Evolutionary conservation across 2,113 vertebrate species (phyloP).

Genomic region (Danionella cerebrum): DNA sequence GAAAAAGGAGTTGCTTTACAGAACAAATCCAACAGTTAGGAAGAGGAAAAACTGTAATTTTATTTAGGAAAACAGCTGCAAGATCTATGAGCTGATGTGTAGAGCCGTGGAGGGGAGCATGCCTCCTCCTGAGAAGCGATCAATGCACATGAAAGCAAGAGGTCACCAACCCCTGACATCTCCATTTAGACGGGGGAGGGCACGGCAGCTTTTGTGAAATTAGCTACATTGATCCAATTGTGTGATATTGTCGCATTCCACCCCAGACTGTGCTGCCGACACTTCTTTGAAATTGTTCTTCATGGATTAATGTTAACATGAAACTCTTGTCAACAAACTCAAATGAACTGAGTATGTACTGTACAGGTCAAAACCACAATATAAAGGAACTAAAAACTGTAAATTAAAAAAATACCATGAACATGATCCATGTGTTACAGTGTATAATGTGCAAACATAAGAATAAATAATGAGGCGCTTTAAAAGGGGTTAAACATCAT

Average conservation of each 20-base stretch:
- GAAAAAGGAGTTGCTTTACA: no score
- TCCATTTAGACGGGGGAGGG: constrained; percentile 59
- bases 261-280: constrained; percentile 14
- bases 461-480: no score
- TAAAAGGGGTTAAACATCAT: no score
- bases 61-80: constrained; percentile 29
- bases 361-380: no score
- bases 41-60: neutral
- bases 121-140: constrained; percentile 57
- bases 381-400: no score
- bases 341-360: no score
- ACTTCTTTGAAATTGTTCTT: constrained; percentile 6
- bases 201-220: constrained; percentile 55
- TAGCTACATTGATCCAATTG: constrained; percentile 64
- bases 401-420: no score
- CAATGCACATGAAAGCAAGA: constrained; percentile 68
- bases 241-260: constrained; percentile 46
- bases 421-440: no score
- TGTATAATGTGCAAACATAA: no score
- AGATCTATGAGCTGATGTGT: constrained; percentile 61
- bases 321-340: no score
- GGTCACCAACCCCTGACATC: constrained; percentile 71
- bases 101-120: constrained; percentile 41
- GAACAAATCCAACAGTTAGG: no score
- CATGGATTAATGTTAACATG: neutral